A percentile compares a stretch with the other conserved stretches of the same genome.
Conservation (phyloP, 2,797 vertebrate species). For the Enteromius treurensis region DNA sequence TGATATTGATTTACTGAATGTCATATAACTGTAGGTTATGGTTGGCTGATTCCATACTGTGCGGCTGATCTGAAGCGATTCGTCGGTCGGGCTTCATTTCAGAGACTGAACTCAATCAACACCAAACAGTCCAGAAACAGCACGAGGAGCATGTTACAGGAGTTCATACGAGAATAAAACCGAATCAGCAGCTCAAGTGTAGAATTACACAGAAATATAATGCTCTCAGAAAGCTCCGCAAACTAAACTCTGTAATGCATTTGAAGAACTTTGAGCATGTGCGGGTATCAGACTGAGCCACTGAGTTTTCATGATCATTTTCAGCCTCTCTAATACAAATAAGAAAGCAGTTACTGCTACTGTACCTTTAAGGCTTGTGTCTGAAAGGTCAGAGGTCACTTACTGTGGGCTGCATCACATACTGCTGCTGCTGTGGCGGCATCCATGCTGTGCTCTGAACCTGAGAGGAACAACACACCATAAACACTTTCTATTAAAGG, state of each 20-base stretch:
- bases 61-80: background rate
- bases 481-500: slow-evolving; percentile 43
- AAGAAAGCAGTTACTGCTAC: background rate
- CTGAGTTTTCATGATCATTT: too few relatives aligned
- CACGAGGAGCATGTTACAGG: background rate
- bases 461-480: slow-evolving; percentile 65
- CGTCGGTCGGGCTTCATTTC: background rate
- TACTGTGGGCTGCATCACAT: slow-evolving; percentile 92
- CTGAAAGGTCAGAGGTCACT: slow-evolving; percentile 70
- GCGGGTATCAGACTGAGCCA: background rate
- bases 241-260: background rate
- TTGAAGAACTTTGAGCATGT: background rate
- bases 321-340: too few relatives aligned
- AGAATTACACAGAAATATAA: background rate
- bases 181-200: background rate
- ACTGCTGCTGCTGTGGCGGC: slow-evolving; percentile 84
- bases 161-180: background rate
- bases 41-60: background rate
- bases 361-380: background rate
- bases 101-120: background rate
- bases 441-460: slow-evolving; percentile 92
- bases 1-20: background rate
- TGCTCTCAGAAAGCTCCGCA: background rate
- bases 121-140: background rate
- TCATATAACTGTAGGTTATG: background rate